Percentiles rank a stretch among this genome's conserved stretches.
Evolutionary conservation across 1,140 invertebrate genomes (phyloP).

Genomic region (Trachymyrmex septentrionalis): DNA sequence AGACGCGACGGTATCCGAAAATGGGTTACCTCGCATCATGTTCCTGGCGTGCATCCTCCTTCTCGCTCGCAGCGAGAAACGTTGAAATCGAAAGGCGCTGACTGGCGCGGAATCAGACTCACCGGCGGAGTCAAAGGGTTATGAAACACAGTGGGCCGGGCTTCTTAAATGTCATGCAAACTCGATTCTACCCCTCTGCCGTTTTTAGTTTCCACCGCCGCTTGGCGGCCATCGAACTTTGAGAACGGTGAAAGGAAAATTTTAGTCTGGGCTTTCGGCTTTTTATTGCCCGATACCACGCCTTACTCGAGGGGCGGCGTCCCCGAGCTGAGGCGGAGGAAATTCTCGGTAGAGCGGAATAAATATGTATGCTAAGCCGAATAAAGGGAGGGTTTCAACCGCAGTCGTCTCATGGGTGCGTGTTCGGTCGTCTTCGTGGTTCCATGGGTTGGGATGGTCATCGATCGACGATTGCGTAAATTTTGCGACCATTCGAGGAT

Average conservation of each 20-base stretch:
- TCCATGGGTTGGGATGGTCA: not conserved
- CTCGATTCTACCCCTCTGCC: constrained; percentile 68
- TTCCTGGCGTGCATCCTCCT: not conserved
- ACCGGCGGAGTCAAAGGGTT: constrained; percentile 74
- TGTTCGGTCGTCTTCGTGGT: not conserved
- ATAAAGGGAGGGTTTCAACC: constrained; percentile 41
- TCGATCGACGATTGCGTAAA: constrained; percentile 41
- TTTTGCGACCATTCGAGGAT: constrained; percentile 1
- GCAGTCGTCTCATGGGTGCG: constrained; percentile 44
- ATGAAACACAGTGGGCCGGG: constrained; percentile 66
- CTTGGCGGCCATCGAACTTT: constrained; percentile 16
- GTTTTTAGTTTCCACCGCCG: constrained; percentile 36
- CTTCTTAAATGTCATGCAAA: constrained; percentile 78
- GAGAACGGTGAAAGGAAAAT: constrained; percentile 53
- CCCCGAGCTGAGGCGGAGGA: constrained; percentile 12
- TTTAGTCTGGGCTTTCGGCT: constrained; percentile 33
- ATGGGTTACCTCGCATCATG: constrained; percentile 66
- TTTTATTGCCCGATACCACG: constrained; percentile 54
- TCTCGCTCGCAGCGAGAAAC: constrained; percentile 7
- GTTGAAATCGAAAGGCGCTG: constrained; percentile 52
- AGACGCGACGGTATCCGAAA: constrained; percentile 55
- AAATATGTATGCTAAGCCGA: constrained; percentile 61
- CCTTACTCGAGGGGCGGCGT: constrained; percentile 18
- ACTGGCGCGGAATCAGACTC: constrained; percentile 66
- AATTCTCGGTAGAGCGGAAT: constrained; percentile 51